Conservation (phyloP, 1,140 invertebrate species). For the Sminthurinus signatus region DNA sequence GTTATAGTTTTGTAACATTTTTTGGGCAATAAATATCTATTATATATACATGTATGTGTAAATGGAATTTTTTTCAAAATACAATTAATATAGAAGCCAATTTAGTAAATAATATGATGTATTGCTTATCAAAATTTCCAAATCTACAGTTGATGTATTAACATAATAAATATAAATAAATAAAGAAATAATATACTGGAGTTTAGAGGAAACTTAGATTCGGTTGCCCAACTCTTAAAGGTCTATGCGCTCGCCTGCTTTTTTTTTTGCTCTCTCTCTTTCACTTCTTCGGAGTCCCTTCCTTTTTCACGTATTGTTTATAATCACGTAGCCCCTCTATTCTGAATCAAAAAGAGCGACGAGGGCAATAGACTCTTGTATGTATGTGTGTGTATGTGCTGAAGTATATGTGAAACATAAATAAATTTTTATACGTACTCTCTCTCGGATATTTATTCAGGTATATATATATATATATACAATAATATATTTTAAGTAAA, state of each 20-base stretch:
- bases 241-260: neutral
- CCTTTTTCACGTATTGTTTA: neutral
- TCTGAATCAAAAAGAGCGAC: neutral
- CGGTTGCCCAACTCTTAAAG: neutral
- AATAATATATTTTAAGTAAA: too few relatives aligned
- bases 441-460: too few relatives aligned
- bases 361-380: slow-evolving; percentile 4
- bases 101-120: too few relatives aligned
- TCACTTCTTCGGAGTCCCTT: neutral
- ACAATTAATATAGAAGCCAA: too few relatives aligned
- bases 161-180: neutral
- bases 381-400: too few relatives aligned
- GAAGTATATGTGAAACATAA: too few relatives aligned
- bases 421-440: slow-evolving; percentile 2
- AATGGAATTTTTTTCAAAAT: too few relatives aligned
- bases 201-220: neutral
- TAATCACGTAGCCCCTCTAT: slow-evolving; percentile 6
- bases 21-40: too few relatives aligned
- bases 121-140: too few relatives aligned
- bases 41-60: too few relatives aligned
- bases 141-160: neutral
- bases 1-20: too few relatives aligned
- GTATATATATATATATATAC: too few relatives aligned
- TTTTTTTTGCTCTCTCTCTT: neutral
- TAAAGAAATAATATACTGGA: neutral